A percentile compares a stretch with the other conserved stretches of the same genome.
These are phyloP conservation scores for Selene dorsalis DNA, from an alignment of 2,797 vertebrate genomes.

Conservation along the genomic window DNA sequence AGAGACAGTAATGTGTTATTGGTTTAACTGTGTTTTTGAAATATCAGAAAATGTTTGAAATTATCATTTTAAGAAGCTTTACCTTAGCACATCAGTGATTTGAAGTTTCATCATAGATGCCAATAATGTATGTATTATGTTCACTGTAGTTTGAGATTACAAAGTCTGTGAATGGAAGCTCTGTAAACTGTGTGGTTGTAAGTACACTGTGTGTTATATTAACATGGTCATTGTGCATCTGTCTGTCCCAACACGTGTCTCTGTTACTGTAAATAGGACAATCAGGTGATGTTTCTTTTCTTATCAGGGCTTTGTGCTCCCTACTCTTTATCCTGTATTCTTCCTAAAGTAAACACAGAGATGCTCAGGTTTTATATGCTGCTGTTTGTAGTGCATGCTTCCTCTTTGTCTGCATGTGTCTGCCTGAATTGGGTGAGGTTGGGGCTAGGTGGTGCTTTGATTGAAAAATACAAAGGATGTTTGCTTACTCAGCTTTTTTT, in stretches of 20 bases:
- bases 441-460: conserved; percentile 10
- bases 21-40: not conserved
- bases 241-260: conserved; percentile 81
- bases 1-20: not conserved
- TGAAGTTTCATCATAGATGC: not conserved
- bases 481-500: conserved; percentile 36
- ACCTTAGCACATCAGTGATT: not conserved
- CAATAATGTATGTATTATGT: not conserved
- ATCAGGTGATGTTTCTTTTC: conserved; percentile 91
- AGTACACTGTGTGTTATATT: conserved; percentile 24
- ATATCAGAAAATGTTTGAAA: not conserved
- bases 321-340: conserved; percentile 54
- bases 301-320: conserved; percentile 74
- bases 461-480: conserved; percentile 12
- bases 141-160: not conserved
- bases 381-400: conserved; percentile 77
- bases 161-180: conserved; percentile 1
- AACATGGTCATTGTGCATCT: conserved; percentile 62
- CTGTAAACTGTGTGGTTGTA: conserved; percentile 16
- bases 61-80: not conserved
- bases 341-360: conserved; percentile 75
- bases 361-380: conserved; percentile 54
- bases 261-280: conserved; percentile 86
- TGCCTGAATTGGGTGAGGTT: conserved; percentile 19
- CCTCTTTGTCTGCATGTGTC: conserved; percentile 57